Percentiles rank a stretch among this genome's conserved stretches.
These are phyloP conservation scores for Drosophila sturtevanti DNA, from an alignment of 1,140 invertebrate genomes.

Conservation along the genomic window DNA sequence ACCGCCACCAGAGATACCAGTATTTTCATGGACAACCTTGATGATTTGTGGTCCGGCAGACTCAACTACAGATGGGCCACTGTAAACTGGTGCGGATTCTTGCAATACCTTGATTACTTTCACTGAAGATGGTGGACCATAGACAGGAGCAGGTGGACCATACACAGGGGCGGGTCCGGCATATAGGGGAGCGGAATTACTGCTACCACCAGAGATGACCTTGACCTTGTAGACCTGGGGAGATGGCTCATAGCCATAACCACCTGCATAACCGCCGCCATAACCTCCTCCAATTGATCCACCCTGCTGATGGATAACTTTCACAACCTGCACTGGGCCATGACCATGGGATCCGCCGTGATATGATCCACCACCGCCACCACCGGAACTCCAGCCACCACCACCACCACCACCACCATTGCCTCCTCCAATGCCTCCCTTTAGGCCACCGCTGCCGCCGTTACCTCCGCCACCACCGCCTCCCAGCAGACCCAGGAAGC, in stretches of 20 bases:
- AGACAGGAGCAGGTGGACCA: neutral
- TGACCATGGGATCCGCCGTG: constrained; percentile 22
- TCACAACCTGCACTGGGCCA: constrained; percentile 43
- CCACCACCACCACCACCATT: constrained; percentile 41
- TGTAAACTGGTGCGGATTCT: constrained; percentile 37
- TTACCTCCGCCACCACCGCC: constrained; percentile 50
- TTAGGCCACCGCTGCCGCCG: constrained; percentile 32
- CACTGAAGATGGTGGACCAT: constrained; percentile 42
- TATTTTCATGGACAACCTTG: constrained; percentile 51
- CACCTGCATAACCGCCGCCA: constrained; percentile 42
- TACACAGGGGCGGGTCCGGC: constrained; percentile 8
- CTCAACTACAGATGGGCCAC: constrained; percentile 38
- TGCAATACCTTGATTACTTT: constrained; percentile 72
- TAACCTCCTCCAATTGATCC: constrained; percentile 19
- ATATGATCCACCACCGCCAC: constrained; percentile 30
- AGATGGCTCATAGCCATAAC: constrained; percentile 51
- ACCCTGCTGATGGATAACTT: constrained; percentile 52
- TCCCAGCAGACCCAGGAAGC: constrained; percentile 65
- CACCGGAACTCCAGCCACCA: constrained; percentile 30
- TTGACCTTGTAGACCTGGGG: constrained; percentile 71
- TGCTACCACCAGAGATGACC: constrained; percentile 57
- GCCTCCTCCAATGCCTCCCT: constrained; percentile 44
- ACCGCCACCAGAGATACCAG: constrained; percentile 13
- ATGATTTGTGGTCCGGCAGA: constrained; percentile 52
- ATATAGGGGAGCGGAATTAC: constrained; percentile 27